Conservation (phyloP, 2,888 invertebrate genomes). For the Lithophane semibrunnea region DNA sequence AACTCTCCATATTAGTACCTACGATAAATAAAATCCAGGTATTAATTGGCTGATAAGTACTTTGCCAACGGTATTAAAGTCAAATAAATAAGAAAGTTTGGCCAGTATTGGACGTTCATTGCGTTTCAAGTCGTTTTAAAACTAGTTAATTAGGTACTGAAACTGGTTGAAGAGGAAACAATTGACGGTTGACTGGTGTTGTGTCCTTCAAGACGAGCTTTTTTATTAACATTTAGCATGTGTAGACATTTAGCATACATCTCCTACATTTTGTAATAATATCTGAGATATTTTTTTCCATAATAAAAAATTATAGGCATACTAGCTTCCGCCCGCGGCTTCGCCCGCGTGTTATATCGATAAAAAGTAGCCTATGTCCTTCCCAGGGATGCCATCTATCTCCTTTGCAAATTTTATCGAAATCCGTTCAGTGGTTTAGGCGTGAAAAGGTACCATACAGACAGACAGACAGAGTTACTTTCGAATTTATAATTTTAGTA, state of each 20-base stretch:
- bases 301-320: background rate
- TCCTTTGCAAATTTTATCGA: too few relatives aligned
- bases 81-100: constrained; percentile 66
- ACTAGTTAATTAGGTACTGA: constrained; percentile 33
- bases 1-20: constrained; percentile 54
- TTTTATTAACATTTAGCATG: constrained; percentile 36
- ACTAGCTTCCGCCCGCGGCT: too few relatives aligned
- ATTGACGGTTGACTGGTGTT: constrained; percentile 59
- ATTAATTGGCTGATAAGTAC: constrained; percentile 60
- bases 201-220: constrained; percentile 50
- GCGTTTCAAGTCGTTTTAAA: constrained; percentile 67
- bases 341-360: too few relatives aligned
- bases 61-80: constrained; percentile 10
- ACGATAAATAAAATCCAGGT: constrained; percentile 59
- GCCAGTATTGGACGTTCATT: constrained; percentile 62
- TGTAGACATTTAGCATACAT: too few relatives aligned
- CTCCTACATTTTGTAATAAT: background rate
- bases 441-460: too few relatives aligned
- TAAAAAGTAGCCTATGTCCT: too few relatives aligned
- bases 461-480: too few relatives aligned
- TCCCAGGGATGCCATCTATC: too few relatives aligned
- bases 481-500: too few relatives aligned
- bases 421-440: too few relatives aligned
- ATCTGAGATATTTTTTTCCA: background rate
- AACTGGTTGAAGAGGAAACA: constrained; percentile 70